Percentiles rank a stretch among this genome's conserved stretches.
Evolutionary conservation across 2,797 vertebrate genomes (phyloP).

Genomic region (Hephaestus fuliginosus): DNA sequence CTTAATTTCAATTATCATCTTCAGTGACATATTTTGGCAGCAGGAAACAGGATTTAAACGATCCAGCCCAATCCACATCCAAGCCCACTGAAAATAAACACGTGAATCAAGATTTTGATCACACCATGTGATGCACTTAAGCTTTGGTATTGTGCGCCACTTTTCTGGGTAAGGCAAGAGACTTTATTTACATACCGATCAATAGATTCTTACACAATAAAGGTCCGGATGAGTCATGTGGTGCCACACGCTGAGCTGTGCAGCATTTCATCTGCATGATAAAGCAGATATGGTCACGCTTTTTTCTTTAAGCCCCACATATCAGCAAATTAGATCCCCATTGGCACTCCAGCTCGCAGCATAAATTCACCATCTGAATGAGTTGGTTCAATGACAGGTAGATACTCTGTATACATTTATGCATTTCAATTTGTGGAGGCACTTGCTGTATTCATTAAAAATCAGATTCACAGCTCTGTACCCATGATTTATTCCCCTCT

Average conservation of each 20-base stretch:
- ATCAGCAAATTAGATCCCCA: constrained; percentile 50
- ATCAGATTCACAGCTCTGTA: constrained; percentile 32
- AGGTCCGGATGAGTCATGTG: constrained; percentile 56
- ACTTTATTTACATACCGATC: constrained; percentile 70
- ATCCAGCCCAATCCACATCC: constrained; percentile 3
- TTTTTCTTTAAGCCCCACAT: constrained; percentile 42
- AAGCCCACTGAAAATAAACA: constrained; percentile 26
- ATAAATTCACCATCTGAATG: constrained; percentile 45
- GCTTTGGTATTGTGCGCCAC: constrained; percentile 14
- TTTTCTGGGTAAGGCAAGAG: constrained; percentile 9
- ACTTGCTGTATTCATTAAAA: constrained; percentile 58
- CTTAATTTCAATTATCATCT: constrained; percentile 36
- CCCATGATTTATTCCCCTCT: constrained; percentile 26
- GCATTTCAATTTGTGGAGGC: constrained; percentile 39
- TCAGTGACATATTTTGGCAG: constrained; percentile 34
- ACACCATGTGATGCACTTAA: background rate
- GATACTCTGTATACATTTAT: constrained; percentile 37
- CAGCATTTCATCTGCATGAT: constrained; percentile 58
- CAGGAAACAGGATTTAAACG: constrained; percentile 38
- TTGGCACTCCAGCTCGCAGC: constrained; percentile 15
- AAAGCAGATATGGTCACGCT: constrained; percentile 37
- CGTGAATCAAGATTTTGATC: constrained; percentile 37
- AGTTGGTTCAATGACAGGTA: constrained; percentile 47
- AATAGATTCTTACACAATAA: constrained; percentile 56
- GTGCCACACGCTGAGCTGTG: constrained; percentile 14